phyloP scores from a whole-genome alignment of 2,113 vertebrate species.

The Clarias batrachus region DNA sequence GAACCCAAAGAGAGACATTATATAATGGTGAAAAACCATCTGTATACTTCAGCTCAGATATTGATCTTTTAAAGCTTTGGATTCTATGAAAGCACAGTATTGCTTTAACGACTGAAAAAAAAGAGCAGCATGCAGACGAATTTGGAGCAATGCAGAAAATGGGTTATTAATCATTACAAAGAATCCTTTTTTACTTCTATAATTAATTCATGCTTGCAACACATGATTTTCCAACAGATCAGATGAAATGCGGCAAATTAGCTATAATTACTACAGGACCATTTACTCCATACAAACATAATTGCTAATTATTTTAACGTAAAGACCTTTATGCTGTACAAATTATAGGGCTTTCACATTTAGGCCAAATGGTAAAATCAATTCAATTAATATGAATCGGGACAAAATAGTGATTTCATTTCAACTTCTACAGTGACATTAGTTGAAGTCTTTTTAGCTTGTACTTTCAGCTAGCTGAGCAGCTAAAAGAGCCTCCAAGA shows the following conservation, averaged over 20 bases:
- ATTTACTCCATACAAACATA: not conserved
- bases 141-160: slow-evolving; percentile 6
- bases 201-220: slow-evolving; percentile 3
- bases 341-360: not conserved
- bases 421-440: not conserved
- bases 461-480: not conserved
- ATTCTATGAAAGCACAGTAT: not conserved
- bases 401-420: not conserved
- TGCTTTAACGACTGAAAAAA: slow-evolving; percentile 7
- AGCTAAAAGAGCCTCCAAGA: not conserved
- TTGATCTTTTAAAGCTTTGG: not conserved
- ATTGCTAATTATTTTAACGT: not conserved
- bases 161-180: slow-evolving; percentile 19
- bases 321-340: not conserved
- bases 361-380: not conserved
- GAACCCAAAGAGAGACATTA: not conserved
- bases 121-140: not conserved
- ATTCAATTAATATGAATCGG: not conserved
- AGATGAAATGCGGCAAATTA: slow-evolving; percentile 28
- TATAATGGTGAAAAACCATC: slow-evolving; percentile 13
- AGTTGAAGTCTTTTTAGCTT: not conserved
- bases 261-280: slow-evolving; percentile 33
- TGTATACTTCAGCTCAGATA: slow-evolving; percentile 8
- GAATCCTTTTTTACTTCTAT: not conserved
- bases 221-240: slow-evolving; percentile 12